Evolutionary conservation across 2,797 vertebrate species (phyloP), one percentile per base, ranked within the genome.

Genomic region (Alfaro cultratus): DNA sequence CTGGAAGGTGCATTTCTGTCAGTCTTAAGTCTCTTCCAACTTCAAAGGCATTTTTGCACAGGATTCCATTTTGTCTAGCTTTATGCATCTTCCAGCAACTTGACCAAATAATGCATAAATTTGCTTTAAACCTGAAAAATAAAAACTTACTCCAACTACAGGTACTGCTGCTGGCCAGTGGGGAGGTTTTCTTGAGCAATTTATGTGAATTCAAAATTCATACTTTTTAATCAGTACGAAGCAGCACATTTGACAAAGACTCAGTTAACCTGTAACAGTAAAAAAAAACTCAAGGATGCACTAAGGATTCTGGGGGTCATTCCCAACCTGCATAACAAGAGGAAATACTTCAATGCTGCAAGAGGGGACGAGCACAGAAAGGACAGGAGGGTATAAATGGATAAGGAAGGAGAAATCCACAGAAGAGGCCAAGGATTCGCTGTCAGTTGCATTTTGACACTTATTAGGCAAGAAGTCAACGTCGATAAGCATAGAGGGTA

Each of bases 391-490:
- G 73, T 72, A 64, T 31, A 26, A 79, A 78, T 31, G 76, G 79
- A 73, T 43, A 67, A 53, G 76, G 49, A 72, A 71, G 36, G 62
- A 74, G 46, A 55, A 64, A 77, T 60, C n/a, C 73, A 60, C 68
- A 26, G 74, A 39, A 75, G 82, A 86, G 81, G 78, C 79, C 21
- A 26, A 83, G 74, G 82, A 86, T 87, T 87, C 86, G 85, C 80
- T 88, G 87, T 82, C 81, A 85, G 84, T 79, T 87, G 75, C 70
- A 49, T 86, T 89, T 86, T 87, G 92, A 93, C 89, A 88, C 87
- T 88, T 82, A 51, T 76, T 80, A 77, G 88, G 88, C 36, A 78
- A 86, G 80, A 90, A 89, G 88, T 89, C 82, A 78, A 83, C 41
- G 77, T 79, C 87, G 84, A 88, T 80, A 51, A 86, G 75, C 78